A percentile compares a stretch with the other conserved stretches of the same genome.
These are phyloP conservation scores for Maniola hyperantus DNA, from an alignment of 2,888 invertebrate species.

Conservation along the genomic window DNA sequence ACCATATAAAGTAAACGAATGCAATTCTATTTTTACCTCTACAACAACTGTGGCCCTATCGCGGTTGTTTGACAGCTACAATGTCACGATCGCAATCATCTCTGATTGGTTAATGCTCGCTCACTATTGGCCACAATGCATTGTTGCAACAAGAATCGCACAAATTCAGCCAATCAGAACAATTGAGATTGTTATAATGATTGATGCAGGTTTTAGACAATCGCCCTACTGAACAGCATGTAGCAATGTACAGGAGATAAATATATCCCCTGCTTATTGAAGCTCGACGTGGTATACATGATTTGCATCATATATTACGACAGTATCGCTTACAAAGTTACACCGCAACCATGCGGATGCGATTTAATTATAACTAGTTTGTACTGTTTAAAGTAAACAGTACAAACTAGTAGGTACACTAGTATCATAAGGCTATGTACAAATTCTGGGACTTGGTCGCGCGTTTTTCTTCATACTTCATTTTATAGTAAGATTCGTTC, in stretches of 20 bases:
- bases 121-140: too few relatives aligned
- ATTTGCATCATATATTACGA: conserved; percentile 11
- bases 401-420: not conserved
- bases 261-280: not conserved
- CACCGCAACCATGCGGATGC: conserved; percentile 25
- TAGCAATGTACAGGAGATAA: not conserved
- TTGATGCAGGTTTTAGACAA: too few relatives aligned
- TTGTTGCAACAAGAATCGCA: too few relatives aligned
- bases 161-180: too few relatives aligned
- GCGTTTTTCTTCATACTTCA: not conserved
- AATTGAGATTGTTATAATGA: too few relatives aligned
- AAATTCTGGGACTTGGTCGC: not conserved
- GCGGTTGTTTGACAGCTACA: too few relatives aligned
- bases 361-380: conserved; percentile 29
- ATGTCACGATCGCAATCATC: too few relatives aligned
- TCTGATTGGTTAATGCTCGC: too few relatives aligned
- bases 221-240: too few relatives aligned
- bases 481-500: too few relatives aligned
- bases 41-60: not conserved
- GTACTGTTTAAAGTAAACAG: not conserved
- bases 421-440: not conserved
- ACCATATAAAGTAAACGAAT: not conserved
- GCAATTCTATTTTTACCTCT: conserved; percentile 1
- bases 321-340: conserved; percentile 31
- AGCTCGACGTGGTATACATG: conserved; percentile 8